Percentiles rank a stretch among this genome's conserved stretches.
phyloP scores from a whole-genome alignment of 2,113 vertebrate genomes.

The Apodemus speciosus region DNA sequence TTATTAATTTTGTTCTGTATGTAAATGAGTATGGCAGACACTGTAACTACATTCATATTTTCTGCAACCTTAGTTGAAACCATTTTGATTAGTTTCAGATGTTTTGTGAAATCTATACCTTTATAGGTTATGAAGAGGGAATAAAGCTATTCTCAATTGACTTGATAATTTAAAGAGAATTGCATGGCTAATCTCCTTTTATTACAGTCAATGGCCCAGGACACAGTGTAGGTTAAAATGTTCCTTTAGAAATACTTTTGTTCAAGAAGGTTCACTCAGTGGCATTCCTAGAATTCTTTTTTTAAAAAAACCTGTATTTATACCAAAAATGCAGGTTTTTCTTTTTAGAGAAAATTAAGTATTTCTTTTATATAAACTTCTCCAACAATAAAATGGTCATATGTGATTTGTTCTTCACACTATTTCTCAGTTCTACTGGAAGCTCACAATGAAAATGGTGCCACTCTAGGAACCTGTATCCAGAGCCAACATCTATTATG shows the following conservation, averaged over 20 bases:
- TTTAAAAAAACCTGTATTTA: constrained; percentile 39
- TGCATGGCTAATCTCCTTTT: constrained; percentile 69
- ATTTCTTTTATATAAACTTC: constrained; percentile 21
- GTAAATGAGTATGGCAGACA: not conserved
- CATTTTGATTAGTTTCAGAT: constrained; percentile 56
- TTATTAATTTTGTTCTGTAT: not conserved
- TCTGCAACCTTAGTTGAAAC: constrained; percentile 29
- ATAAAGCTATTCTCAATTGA: constrained; percentile 58
- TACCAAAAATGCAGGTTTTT: not conserved
- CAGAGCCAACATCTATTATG: not conserved
- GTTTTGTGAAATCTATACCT: constrained; percentile 65
- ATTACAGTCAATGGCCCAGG: constrained; percentile 71
- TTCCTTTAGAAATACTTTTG: constrained; percentile 51
- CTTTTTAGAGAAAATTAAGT: constrained; percentile 58
- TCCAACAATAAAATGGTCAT: constrained; percentile 51
- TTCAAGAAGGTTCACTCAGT: constrained; percentile 60
- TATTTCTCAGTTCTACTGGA: not conserved
- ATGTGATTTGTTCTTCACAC: not conserved
- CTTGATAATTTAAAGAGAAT: constrained; percentile 66
- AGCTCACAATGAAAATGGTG: not conserved
- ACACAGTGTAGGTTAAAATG: constrained; percentile 58
- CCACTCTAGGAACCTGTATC: constrained; percentile 12
- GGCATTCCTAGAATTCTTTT: constrained; percentile 44
- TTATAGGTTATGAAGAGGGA: constrained; percentile 65
- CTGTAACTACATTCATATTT: not conserved